These are phyloP conservation scores for Kryphioiulus occultus DNA, from an alignment of 2,888 invertebrate species.

Conservation along the genomic window DNA sequence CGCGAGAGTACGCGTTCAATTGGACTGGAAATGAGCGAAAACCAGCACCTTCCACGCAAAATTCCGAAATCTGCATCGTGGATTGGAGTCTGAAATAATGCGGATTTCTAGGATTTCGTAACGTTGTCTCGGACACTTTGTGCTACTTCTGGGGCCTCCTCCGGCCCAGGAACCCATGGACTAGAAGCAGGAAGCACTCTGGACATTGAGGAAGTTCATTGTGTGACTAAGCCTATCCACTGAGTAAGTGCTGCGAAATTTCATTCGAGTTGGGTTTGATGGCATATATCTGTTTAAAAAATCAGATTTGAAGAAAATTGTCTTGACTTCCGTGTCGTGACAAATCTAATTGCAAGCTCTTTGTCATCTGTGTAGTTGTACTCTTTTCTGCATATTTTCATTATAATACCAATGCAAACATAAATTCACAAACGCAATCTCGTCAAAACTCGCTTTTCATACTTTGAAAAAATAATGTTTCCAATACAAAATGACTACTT, in stretches of 20 bases:
- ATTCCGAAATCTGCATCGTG: too few species aligned
- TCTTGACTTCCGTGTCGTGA: too few species aligned
- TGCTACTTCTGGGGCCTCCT: background rate
- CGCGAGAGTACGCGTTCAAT: background rate
- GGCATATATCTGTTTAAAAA: background rate
- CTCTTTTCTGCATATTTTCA: too few species aligned
- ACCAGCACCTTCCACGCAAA: background rate
- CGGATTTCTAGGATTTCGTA: background rate
- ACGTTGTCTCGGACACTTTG: background rate
- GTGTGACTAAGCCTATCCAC: background rate
- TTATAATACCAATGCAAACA: too few species aligned
- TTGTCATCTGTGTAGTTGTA: too few species aligned
- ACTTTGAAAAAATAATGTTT: too few species aligned
- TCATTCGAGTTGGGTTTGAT: background rate
- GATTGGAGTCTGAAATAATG: background rate
- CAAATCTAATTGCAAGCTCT: too few species aligned
- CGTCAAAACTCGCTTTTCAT: too few species aligned
- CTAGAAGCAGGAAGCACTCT: conserved; percentile 11
- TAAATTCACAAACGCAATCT: too few species aligned
- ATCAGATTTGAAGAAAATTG: background rate
- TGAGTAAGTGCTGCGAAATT: background rate
- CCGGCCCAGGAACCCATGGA: background rate
- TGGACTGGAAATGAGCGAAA: background rate
- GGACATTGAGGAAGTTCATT: conserved; percentile 32
- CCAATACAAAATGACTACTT: too few species aligned